Conservation (phyloP, 1,140 invertebrate genomes). For the Neocloeon triangulifer region DNA sequence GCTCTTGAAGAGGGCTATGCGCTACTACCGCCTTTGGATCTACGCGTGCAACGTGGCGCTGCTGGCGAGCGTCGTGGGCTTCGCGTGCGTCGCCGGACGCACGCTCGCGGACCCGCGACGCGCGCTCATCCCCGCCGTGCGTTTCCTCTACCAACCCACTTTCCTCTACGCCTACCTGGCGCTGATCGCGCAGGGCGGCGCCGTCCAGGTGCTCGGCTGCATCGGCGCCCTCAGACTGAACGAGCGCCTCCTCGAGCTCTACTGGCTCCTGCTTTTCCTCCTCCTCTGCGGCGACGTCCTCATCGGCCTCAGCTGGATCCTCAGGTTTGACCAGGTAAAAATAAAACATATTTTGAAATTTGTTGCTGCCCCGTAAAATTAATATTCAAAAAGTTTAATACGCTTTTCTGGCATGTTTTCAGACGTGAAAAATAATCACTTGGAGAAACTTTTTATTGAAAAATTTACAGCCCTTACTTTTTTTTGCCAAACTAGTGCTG, state of each 20-base stretch:
- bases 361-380: too few relatives aligned
- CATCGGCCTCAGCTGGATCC: constrained; percentile 69
- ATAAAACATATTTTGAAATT: too few relatives aligned
- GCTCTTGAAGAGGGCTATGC: too few relatives aligned
- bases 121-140: constrained; percentile 30
- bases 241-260: constrained; percentile 56
- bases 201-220: constrained; percentile 38
- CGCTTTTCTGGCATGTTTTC: too few relatives aligned
- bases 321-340: constrained; percentile 43
- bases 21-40: constrained; percentile 79
- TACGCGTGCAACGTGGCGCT: constrained; percentile 76
- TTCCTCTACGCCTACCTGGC: constrained; percentile 68
- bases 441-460: too few relatives aligned
- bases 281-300: constrained; percentile 62
- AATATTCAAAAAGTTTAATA: too few relatives aligned
- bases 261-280: constrained; percentile 59
- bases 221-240: constrained; percentile 55
- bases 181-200: constrained; percentile 36
- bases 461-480: too few relatives aligned
- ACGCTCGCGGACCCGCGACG: constrained; percentile 35
- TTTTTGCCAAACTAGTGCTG: too few relatives aligned
- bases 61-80: constrained; percentile 54
- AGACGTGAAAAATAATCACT: too few relatives aligned
- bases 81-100: constrained; percentile 48
- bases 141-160: constrained; percentile 51